Conservation (phyloP, 2,888 invertebrate genomes). For the Noctua janthe region DNA sequence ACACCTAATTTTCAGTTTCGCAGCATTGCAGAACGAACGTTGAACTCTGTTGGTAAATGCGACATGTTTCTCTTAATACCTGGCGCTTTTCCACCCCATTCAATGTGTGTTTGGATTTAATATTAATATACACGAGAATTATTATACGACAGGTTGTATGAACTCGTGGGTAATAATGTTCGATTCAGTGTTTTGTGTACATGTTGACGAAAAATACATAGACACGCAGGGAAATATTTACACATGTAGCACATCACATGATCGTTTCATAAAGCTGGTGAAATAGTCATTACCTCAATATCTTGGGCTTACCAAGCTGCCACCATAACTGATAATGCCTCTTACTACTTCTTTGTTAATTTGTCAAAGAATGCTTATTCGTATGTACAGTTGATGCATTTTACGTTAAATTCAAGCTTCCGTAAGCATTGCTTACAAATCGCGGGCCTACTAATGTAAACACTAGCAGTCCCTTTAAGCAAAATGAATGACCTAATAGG, state of each 20-base stretch:
- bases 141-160: slow-evolving; percentile 59
- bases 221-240: background rate
- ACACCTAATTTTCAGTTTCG: slow-evolving; percentile 35
- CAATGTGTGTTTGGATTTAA: slow-evolving; percentile 76
- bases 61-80: slow-evolving; percentile 74
- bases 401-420: background rate
- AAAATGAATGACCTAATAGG: background rate
- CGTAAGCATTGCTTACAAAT: background rate
- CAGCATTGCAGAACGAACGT: slow-evolving; percentile 28
- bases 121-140: slow-evolving; percentile 74
- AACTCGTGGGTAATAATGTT: slow-evolving; percentile 23
- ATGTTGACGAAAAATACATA: background rate
- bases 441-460: background rate
- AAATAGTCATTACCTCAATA: background rate
- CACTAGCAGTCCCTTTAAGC: background rate
- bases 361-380: background rate
- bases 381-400: background rate
- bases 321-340: background rate
- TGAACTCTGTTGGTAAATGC: slow-evolving; percentile 32
- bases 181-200: slow-evolving; percentile 2
- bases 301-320: background rate
- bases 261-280: background rate
- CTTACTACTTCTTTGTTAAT: background rate
- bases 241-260: no score
- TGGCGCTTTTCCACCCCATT: slow-evolving; percentile 72